Evolutionary conservation across 2,113 vertebrate species (phyloP).

Genomic region (Stegastes partitus): DNA sequence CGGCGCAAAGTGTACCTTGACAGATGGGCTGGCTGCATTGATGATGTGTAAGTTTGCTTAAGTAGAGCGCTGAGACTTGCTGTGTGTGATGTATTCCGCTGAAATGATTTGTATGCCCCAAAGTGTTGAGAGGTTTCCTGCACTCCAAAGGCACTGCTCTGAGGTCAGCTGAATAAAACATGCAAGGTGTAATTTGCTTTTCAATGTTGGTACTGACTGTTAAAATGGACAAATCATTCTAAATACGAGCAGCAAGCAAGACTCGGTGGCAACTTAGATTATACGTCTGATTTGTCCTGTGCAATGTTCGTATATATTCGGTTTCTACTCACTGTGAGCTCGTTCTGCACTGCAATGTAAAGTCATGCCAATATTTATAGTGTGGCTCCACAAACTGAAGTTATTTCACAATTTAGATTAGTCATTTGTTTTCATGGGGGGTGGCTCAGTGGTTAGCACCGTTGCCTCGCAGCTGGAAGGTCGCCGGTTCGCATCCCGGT

Average conservation of each 20-base stretch:
- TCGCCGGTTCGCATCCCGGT: too few species aligned
- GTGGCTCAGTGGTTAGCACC: too few species aligned
- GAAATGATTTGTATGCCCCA: constrained; percentile 62
- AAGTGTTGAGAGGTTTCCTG: constrained; percentile 54
- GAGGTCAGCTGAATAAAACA: constrained; percentile 58
- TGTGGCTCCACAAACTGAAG: too few species aligned
- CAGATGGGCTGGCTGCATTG: constrained; percentile 58
- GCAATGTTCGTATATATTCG: not conserved
- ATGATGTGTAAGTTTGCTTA: constrained; percentile 56
- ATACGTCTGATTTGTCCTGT: not conserved
- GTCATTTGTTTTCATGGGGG: not conserved
- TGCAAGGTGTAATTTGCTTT: constrained; percentile 22
- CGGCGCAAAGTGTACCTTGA: constrained; percentile 48
- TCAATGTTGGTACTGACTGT: constrained; percentile 24
- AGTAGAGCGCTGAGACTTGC: constrained; percentile 40
- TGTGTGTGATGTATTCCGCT: constrained; percentile 47
- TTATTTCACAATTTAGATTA: not conserved
- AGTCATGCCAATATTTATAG: too few species aligned
- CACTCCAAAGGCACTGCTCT: constrained; percentile 39
- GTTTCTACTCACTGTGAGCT: too few species aligned
- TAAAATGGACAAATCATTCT: constrained; percentile 14
- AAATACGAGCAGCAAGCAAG: not conserved
- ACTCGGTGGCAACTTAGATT: not conserved
- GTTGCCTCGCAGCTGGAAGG: too few species aligned
- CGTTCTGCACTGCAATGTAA: too few species aligned